Percentiles rank a stretch among this genome's conserved stretches.
These are phyloP conservation scores for Perodicticus potto DNA, from an alignment of 2,797 vertebrate genomes.

Conservation along the genomic window DNA sequence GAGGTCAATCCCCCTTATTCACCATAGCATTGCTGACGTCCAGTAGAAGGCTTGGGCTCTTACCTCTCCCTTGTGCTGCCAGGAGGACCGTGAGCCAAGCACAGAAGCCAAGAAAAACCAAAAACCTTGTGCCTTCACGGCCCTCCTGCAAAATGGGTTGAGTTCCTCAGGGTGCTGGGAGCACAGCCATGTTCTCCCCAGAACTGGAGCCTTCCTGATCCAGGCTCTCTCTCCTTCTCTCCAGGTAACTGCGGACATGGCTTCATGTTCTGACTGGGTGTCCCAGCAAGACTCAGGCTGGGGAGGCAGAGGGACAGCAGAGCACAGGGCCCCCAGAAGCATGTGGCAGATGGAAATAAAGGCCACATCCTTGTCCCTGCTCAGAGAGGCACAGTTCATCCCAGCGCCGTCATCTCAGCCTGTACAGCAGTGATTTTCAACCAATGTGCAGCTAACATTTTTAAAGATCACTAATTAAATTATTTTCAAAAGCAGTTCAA, in stretches of 20 bases:
- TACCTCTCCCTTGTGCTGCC: neutral
- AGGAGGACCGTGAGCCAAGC: neutral
- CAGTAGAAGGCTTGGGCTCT: neutral
- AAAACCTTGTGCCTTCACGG: neutral
- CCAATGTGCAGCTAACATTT: no score
- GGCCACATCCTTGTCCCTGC: neutral
- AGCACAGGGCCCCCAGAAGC: neutral
- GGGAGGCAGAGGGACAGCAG: neutral
- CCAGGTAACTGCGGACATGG: neutral
- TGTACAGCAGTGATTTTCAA: neutral
- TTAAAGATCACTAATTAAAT: no score
- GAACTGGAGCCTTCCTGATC: neutral
- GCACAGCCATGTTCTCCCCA: neutral
- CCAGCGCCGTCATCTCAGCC: fast-evolving
- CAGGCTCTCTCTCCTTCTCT: neutral
- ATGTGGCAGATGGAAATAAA: neutral
- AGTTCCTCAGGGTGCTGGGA: neutral
- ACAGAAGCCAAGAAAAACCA: neutral
- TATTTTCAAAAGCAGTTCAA: no score
- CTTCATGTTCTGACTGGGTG: neutral
- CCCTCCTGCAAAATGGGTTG: neutral
- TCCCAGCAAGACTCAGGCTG: neutral
- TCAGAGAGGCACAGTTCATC: neutral
- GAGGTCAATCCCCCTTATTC: neutral
- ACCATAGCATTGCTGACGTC: neutral